Conservation (phyloP, 1,140 invertebrate genomes). For the Gryllus bimaculatus region DNA sequence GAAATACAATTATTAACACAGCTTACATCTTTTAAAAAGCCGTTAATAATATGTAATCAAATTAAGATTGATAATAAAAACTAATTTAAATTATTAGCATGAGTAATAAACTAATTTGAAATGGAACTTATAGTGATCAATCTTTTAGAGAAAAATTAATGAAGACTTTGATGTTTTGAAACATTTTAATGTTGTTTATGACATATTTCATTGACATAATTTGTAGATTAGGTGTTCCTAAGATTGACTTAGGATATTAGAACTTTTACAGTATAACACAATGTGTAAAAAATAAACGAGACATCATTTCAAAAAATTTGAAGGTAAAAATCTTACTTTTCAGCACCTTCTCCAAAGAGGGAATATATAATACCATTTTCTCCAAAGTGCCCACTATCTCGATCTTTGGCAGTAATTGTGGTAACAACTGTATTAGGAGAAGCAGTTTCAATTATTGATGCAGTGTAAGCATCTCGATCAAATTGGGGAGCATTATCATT, state of each 20-base stretch:
- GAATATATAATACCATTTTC: conserved; percentile 75
- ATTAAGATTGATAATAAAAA: not conserved
- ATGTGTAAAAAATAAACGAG: not conserved
- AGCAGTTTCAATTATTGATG: conserved; percentile 61
- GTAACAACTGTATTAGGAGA: conserved; percentile 57
- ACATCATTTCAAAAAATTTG: not conserved
- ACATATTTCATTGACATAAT: too few species aligned
- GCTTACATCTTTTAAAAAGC: too few species aligned
- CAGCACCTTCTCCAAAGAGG: conserved; percentile 71
- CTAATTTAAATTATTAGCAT: too few species aligned
- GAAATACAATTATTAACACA: not conserved
- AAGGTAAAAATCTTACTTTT: conserved; percentile 30
- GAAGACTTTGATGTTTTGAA: too few species aligned
- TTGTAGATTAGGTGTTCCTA: too few species aligned
- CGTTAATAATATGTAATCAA: too few species aligned
- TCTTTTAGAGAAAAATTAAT: too few species aligned
- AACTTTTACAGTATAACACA: not conserved
- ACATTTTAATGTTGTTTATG: too few species aligned
- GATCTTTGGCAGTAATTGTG: conserved; percentile 69
- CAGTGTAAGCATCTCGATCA: conserved; percentile 60
- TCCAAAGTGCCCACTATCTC: conserved; percentile 71
- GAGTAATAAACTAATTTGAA: too few species aligned
- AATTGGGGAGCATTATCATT: conserved; percentile 85
- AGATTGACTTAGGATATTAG: not conserved
- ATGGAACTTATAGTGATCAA: too few species aligned